Percentiles rank a stretch among this genome's conserved stretches.
Evolutionary conservation across 2,797 vertebrate species (phyloP).

Genomic region (Parauchenoglanis ngamensis): DNA sequence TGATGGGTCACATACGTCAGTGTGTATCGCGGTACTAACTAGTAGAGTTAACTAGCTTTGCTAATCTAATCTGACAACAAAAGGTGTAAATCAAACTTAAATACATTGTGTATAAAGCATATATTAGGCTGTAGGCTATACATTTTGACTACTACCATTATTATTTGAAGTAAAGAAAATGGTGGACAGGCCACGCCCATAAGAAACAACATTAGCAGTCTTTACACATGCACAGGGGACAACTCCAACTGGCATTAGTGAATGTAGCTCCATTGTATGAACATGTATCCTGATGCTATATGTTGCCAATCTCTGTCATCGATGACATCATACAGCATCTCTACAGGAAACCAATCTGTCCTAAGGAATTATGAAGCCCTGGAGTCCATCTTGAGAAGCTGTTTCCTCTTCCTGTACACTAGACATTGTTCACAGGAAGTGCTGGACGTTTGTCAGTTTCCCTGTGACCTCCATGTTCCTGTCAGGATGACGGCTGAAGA

Average conservation of each 20-base stretch:
- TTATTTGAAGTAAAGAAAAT: background rate
- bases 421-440: constrained; percentile 42
- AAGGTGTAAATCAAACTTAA: background rate
- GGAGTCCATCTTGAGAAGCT: constrained; percentile 8
- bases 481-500: constrained; percentile 1
- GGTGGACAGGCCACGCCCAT: background rate
- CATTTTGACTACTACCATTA: background rate
- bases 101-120: background rate
- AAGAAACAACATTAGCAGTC: background rate
- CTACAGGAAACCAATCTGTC: constrained; percentile 8
- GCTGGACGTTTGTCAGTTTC: constrained; percentile 29
- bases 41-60: background rate
- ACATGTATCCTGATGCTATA: background rate
- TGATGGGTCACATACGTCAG: no score
- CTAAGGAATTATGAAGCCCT: constrained; percentile 22
- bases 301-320: no score
- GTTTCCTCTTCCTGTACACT: constrained; percentile 38
- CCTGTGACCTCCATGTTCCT: constrained; percentile 23
- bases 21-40: background rate
- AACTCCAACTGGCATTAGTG: background rate
- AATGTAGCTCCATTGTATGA: background rate
- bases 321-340: background rate
- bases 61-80: background rate
- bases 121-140: background rate
- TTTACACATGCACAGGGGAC: background rate